Evolutionary conservation across 2,888 invertebrate species (phyloP).

Genomic region (Eurois occulta): DNA sequence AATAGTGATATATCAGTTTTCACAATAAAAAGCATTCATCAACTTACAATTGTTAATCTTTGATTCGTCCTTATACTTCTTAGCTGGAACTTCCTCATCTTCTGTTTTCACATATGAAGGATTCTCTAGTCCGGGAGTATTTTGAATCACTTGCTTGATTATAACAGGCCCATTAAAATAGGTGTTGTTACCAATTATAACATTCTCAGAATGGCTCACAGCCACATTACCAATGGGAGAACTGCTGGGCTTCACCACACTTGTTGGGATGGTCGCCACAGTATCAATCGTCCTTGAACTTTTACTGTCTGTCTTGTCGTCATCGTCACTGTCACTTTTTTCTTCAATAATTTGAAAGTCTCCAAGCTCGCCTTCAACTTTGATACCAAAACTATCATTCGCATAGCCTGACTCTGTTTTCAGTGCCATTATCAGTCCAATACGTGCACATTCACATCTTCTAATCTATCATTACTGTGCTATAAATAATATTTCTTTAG

Average conservation of each 20-base stretch:
- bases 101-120: slow-evolving; percentile 78
- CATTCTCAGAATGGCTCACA: slow-evolving; percentile 92
- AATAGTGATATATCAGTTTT: background rate
- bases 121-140: slow-evolving; percentile 81
- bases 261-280: slow-evolving; percentile 71
- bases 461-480: slow-evolving; percentile 1
- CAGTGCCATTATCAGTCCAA: slow-evolving; percentile 73
- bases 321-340: slow-evolving; percentile 75
- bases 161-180: slow-evolving; percentile 95
- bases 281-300: slow-evolving; percentile 66
- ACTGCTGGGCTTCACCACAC: slow-evolving; percentile 71
- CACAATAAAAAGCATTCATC: background rate
- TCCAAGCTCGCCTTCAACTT: slow-evolving; percentile 81
- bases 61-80: slow-evolving; percentile 35
- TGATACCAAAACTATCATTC: slow-evolving; percentile 73
- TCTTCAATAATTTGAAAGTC: slow-evolving; percentile 81
- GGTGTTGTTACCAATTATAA: slow-evolving; percentile 94
- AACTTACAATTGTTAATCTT: slow-evolving; percentile 63
- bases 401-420: slow-evolving; percentile 61
- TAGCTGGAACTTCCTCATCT: slow-evolving; percentile 67
- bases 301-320: slow-evolving; percentile 64
- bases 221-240: slow-evolving; percentile 90
- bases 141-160: slow-evolving; percentile 93
- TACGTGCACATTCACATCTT: slow-evolving; percentile 45
- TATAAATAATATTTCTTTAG: background rate